These are phyloP conservation scores for Siniperca scherzeri DNA, from an alignment of 2,797 vertebrate genomes.

Conservation along the genomic window DNA sequence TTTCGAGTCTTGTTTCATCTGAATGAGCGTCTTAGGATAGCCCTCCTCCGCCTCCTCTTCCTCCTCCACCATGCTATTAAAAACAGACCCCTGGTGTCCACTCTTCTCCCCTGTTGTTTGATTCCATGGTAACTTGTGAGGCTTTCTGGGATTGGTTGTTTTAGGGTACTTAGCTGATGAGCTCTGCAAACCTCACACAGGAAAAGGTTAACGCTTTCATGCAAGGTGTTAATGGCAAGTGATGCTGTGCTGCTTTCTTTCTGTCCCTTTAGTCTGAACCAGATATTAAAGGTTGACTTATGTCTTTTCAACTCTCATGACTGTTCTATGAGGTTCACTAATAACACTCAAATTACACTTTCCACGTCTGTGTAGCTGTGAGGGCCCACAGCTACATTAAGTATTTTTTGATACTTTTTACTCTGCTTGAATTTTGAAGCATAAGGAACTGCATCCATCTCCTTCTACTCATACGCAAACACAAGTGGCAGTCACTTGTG, in stretches of 20 bases:
- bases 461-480: background rate
- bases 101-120: slow-evolving; percentile 45
- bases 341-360: background rate
- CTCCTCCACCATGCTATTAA: slow-evolving; percentile 56
- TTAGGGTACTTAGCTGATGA: slow-evolving; percentile 45
- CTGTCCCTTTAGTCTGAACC: background rate
- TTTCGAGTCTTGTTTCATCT: background rate
- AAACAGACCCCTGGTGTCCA: slow-evolving; percentile 45
- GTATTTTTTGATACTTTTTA: no score
- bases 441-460: no score
- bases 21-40: background rate
- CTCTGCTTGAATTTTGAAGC: background rate
- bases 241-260: slow-evolving; percentile 4
- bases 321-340: background rate
- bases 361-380: background rate
- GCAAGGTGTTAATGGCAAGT: slow-evolving; percentile 35
- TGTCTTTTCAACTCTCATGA: no score
- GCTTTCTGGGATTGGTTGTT: slow-evolving; percentile 64
- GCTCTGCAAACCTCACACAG: slow-evolving; percentile 20
- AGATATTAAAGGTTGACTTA: background rate
- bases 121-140: slow-evolving; percentile 63
- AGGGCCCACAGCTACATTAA: no score
- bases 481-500: background rate
- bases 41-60: background rate
- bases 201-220: slow-evolving; percentile 43